Base-by-base conservation (phyloP, 2,113 vertebrate genomes). In the Xiphophorus couchianus region DNA sequence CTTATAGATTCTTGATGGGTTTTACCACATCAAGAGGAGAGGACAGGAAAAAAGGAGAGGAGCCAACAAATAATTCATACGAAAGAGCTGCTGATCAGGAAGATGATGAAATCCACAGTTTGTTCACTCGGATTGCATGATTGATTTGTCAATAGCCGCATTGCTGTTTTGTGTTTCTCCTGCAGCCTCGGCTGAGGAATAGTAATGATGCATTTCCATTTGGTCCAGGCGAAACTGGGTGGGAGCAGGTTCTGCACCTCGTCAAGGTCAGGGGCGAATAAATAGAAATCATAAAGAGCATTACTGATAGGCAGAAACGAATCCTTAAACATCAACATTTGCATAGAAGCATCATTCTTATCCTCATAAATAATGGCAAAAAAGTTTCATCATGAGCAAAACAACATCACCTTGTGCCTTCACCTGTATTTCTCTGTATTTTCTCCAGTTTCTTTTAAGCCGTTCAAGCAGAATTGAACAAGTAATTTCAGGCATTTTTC, bases 1-100 rank as follows among this genome's bases (percentile, higher is more conserved):
- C 90, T 92, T 92, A 90, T 84, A 83, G 89, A 93, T 91, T 93
- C 91, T 85, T 88, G 89, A 92, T 89, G 88, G 90, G 88, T 91
- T 92, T 92, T 80, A 91, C 86, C 89, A 88, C 84, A 93, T 91
- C 86, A 87, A 87, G 91, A 89, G 77, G 76, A 85, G 84, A 90
- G 89, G 87, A 86, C 84, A 83, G 84, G 67, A 67, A 79, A 67
- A 86, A 82, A 87, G 84, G 77, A 87, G 85, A 83, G 66, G 27
- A 81, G 84, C 62, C 85, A 69, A 90, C 89, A 92, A 93, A 92
- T 92, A 90, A 93, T 93, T 93, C 90, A 93, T 89, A 71, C 77
- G 73, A 86, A 86, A 77, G 86, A 86, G 86, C 85, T 86, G 86
- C 89, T 91, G 92, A 93, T 92, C 90, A 92, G 89, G 84, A 80